phyloP scores from a whole-genome alignment of 2,113 vertebrate species.

The Planiliza haematocheilus region DNA sequence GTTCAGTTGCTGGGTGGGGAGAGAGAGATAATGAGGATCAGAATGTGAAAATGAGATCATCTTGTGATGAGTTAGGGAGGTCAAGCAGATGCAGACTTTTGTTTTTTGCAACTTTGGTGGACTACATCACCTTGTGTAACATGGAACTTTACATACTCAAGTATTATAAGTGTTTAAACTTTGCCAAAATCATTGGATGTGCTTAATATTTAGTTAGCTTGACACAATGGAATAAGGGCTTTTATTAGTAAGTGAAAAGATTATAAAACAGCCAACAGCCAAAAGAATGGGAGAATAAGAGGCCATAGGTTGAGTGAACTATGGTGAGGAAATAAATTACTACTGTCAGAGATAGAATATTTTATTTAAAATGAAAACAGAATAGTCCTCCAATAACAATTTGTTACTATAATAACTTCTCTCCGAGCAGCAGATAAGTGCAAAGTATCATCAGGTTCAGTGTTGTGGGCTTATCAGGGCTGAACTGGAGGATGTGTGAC shows the following conservation, averaged over 20 bases:
- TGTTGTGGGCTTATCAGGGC: neutral
- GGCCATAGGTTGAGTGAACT: neutral
- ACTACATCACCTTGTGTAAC: neutral
- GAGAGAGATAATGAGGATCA: neutral
- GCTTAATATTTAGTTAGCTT: neutral
- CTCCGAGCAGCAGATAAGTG: neutral
- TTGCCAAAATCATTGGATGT: neutral
- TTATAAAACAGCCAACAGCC: neutral
- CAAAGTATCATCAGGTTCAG: neutral
- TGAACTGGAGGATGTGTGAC: too few species aligned
- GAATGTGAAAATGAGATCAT: neutral
- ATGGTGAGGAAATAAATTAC: neutral
- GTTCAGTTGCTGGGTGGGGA: constrained; percentile 74
- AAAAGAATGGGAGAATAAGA: neutral
- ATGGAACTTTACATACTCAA: neutral
- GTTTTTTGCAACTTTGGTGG: neutral
- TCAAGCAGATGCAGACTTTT: neutral
- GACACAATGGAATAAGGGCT: too few species aligned
- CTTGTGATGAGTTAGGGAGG: neutral
- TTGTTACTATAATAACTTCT: constrained; percentile 3
- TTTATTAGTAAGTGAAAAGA: too few species aligned
- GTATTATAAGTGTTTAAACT: neutral
- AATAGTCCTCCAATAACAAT: too few species aligned
- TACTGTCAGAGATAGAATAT: neutral
- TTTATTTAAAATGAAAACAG: neutral